Base-by-base conservation (phyloP, 2,113 vertebrate species). In the Anseranas semipalmata region DNA sequence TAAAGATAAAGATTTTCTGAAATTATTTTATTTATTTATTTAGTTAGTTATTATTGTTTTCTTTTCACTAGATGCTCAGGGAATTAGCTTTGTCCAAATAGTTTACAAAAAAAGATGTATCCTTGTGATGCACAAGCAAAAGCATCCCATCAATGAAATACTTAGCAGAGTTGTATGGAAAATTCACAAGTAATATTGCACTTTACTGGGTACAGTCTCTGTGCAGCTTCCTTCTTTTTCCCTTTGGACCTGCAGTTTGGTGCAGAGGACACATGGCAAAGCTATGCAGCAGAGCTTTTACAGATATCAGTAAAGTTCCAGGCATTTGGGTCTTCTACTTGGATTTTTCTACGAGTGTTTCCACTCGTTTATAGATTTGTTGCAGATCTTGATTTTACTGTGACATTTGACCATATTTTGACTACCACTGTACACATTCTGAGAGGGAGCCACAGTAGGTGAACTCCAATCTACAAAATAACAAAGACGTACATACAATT, bases 401-500 rank as follows among this genome's bases (percentile, higher is more conserved):
- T 53, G 55, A 66, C 15, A 16, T 39, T 50, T 73, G 27, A n/a
- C 24, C 1, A 0, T 27, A 35, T 89, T 86, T 68, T 58, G 55
- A 53, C 16, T 74, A 8, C 9, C 53, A 16, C 16, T 48, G 27
- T 27, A 66, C 28, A 39, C 12, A 12, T 77, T 90, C 79, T 55
- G n/a, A 45, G 39, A 67, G 32, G 17, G 27, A 70, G 53, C 58
- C 79, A n/a, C n/a, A 17, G 8, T 9, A 60, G 19, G 6, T 32
- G 6, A 70, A 74, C 55, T 68, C n/a, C 32, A 30, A 32, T 8
- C 28, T 66, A 65, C 22, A 72, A 74, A 86, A 45, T 7, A 43
- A 39, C 19, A 15, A 72, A 87, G 33, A 0, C 1, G 3, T 32
- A 17, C 10, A 32, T 66, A 13, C 0, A 0, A 75, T 59, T 93